Conservation (phyloP, 2,113 vertebrate genomes). For the Salminus brasiliensis region DNA sequence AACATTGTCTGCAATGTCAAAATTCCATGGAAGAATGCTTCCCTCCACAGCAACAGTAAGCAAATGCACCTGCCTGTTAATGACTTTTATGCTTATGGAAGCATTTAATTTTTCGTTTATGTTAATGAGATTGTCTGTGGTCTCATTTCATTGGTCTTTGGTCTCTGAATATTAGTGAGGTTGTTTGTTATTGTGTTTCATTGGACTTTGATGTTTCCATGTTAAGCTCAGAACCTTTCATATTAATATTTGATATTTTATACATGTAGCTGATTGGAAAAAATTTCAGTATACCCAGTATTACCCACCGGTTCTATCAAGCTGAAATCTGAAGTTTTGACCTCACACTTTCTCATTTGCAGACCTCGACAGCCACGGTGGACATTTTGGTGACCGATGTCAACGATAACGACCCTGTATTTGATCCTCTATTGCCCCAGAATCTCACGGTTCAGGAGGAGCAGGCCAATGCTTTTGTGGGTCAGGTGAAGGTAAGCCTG, state of each 20-base stretch:
- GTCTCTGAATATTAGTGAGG: too few species aligned
- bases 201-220: too few species aligned
- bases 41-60: not conserved
- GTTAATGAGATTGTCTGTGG: not conserved
- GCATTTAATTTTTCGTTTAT: not conserved
- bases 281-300: not conserved
- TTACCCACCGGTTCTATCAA: not conserved
- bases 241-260: too few species aligned
- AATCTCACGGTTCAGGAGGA: constrained; percentile 92
- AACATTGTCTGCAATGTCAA: not conserved
- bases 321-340: not conserved
- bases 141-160: not conserved
- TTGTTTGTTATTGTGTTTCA: too few species aligned
- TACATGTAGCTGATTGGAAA: too few species aligned
- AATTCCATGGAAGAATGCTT: not conserved
- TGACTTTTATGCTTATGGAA: too few species aligned
- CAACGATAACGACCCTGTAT: constrained; percentile 93
- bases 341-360: constrained; percentile 49
- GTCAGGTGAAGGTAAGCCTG: constrained; percentile 89
- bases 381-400: constrained; percentile 93
- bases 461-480: constrained; percentile 87
- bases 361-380: constrained; percentile 92
- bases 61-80: not conserved
- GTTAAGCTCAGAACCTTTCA: too few species aligned
- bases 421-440: constrained; percentile 84